phyloP scores from a whole-genome alignment of 2,797 vertebrate genomes.

The Tapirus indicus region DNA sequence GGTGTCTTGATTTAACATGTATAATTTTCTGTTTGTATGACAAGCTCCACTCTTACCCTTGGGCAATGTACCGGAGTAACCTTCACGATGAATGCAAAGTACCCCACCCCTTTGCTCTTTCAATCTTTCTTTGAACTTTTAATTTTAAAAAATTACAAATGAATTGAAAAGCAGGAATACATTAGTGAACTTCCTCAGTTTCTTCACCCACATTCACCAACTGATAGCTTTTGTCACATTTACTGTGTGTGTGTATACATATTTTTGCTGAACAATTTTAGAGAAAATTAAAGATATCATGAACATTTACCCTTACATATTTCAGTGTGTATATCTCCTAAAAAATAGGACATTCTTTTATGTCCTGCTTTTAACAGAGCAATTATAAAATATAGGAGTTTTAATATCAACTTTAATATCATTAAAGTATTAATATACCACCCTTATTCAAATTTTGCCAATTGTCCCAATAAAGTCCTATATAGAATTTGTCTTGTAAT shows the following conservation, averaged over 20 bases:
- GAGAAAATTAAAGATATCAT: background rate
- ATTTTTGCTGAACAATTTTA: background rate
- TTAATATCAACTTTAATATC: background rate
- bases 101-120: background rate
- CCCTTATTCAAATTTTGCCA: background rate
- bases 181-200: background rate
- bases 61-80: background rate
- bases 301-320: background rate
- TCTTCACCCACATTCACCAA: background rate
- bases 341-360: background rate
- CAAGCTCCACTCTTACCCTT: background rate
- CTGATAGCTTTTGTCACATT: background rate
- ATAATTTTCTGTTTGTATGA: background rate
- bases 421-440: background rate
- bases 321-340: background rate
- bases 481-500: background rate
- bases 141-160: background rate
- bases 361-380: background rate
- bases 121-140: background rate
- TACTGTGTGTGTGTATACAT: background rate
- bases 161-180: background rate
- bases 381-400: background rate
- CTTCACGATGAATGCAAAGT: background rate
- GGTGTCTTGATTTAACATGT: background rate
- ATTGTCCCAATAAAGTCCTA: background rate